These are phyloP conservation scores for Phengaris alcon DNA, from an alignment of 2,888 invertebrate species.

Conservation along the genomic window DNA sequence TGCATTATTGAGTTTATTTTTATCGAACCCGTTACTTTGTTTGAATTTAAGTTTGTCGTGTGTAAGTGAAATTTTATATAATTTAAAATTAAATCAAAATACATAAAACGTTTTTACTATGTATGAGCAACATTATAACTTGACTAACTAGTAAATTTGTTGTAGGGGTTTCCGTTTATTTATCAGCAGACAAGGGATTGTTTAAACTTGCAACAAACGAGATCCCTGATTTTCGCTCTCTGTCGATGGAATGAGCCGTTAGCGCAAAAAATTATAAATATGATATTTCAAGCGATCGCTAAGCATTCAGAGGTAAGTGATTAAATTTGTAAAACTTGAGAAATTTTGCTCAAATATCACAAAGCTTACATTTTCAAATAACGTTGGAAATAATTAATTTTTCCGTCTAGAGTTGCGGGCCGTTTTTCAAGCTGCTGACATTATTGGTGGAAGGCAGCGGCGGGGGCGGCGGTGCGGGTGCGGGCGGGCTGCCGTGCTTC, in stretches of 20 bases:
- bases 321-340: not conserved
- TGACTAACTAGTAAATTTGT: conserved; percentile 38
- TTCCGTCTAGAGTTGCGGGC: conserved; percentile 84
- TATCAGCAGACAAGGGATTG: conserved; percentile 97
- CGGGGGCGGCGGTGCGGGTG: conserved; percentile 80
- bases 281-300: conserved; percentile 94
- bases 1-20: too few relatives aligned
- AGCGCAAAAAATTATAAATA: conserved; percentile 91
- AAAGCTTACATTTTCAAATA: not conserved
- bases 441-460: conserved; percentile 91
- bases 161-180: conserved; percentile 92
- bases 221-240: conserved; percentile 93
- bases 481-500: conserved; percentile 92
- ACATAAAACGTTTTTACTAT: too few relatives aligned
- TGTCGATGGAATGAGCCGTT: conserved; percentile 94
- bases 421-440: conserved; percentile 95
- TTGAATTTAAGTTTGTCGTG: not conserved
- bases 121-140: too few relatives aligned
- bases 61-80: too few relatives aligned
- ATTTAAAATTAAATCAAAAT: too few relatives aligned
- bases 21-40: too few relatives aligned
- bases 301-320: conserved; percentile 89
- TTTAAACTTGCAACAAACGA: conserved; percentile 93
- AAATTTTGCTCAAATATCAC: not conserved
- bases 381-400: not conserved